Percentiles rank a stretch among this genome's conserved stretches.
Conservation (phyloP, 2,888 invertebrate species). For the Leptopilina myrica region DNA sequence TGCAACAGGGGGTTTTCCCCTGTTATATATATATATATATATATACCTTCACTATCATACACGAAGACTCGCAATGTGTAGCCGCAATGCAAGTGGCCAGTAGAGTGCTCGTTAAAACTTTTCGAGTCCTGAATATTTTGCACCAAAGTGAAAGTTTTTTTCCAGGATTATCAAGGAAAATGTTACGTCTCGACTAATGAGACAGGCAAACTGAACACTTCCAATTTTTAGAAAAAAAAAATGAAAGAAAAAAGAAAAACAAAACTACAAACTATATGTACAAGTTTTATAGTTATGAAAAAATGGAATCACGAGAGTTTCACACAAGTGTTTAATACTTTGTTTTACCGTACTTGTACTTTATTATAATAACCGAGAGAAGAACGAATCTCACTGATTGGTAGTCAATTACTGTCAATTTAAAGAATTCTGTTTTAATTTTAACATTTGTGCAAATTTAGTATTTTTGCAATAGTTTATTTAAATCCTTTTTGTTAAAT, state of each 20-base stretch:
- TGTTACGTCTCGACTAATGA: slow-evolving; percentile 36
- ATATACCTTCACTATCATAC: slow-evolving; percentile 3
- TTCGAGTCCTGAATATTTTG: slow-evolving; percentile 49
- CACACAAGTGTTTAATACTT: not conserved
- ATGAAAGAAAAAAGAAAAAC: not conserved
- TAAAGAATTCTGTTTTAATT: too few species aligned
- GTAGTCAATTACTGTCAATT: too few species aligned
- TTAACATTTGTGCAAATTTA: too few species aligned
- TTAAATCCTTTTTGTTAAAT: too few species aligned
- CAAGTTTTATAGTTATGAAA: not conserved
- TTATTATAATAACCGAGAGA: not conserved
- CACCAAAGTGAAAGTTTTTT: slow-evolving; percentile 46
- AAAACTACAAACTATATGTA: not conserved
- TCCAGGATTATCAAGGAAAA: slow-evolving; percentile 27
- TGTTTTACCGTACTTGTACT: not conserved
- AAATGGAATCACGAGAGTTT: not conserved
- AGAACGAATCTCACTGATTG: too few species aligned
- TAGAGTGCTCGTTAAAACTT: slow-evolving; percentile 52
- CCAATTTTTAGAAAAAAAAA: not conserved
- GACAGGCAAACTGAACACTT: slow-evolving; percentile 29
- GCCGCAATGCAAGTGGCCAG: slow-evolving; percentile 41
- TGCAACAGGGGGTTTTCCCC: slow-evolving; percentile 18
- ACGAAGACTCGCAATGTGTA: not conserved
- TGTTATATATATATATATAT: too few species aligned
- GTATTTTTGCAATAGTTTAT: too few species aligned